Conservation (phyloP, 2,113 vertebrate species). For the Addax nasomaculatus region DNA sequence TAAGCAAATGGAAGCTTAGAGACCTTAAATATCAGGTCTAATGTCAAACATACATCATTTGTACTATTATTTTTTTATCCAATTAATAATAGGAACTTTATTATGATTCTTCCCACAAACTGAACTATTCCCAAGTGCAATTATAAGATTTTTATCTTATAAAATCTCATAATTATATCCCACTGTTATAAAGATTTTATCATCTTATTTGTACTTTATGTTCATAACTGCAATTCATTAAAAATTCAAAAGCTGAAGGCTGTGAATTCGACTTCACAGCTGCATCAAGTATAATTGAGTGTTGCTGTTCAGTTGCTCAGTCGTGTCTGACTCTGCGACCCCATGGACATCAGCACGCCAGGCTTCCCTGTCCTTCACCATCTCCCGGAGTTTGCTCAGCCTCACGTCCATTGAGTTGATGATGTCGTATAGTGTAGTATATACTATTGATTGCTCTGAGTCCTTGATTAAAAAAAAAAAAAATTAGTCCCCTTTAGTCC, state of each 20-base stretch:
- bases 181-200: not conserved
- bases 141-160: not conserved
- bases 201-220: not conserved
- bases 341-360: not conserved
- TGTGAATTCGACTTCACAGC: not conserved
- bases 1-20: not conserved
- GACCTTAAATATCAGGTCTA: not conserved
- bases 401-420: not conserved
- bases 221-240: not conserved
- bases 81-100: not conserved
- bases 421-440: not conserved
- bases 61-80: not conserved
- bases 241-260: not conserved
- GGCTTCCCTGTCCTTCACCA: not conserved
- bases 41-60: not conserved
- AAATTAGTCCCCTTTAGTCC: not conserved
- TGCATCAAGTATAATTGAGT: not conserved
- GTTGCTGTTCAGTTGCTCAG: not conserved
- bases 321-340: not conserved
- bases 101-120: not conserved
- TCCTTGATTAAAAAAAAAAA: not conserved
- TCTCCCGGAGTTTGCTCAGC: not conserved
- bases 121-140: not conserved
- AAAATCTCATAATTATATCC: not conserved
- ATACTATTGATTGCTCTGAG: not conserved